Evolutionary conservation across 1,140 invertebrate genomes (phyloP), one percentile per base, ranked within the genome.

Genomic region (Agrilus planipennis): DNA sequence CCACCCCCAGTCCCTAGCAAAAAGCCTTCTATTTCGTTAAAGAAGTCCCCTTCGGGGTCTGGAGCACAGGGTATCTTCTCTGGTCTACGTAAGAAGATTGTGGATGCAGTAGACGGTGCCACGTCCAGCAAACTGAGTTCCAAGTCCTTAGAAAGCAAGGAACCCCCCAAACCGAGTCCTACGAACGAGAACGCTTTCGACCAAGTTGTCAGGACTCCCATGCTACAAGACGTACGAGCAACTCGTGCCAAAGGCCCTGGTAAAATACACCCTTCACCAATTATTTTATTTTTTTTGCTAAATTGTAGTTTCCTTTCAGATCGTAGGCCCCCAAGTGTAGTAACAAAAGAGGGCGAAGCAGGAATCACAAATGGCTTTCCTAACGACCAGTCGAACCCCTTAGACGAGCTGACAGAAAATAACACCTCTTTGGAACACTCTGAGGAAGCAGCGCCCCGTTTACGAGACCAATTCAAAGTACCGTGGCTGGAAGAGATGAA

Each of bases 401-500:
- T 56, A 55, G 55, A 53, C 42, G 44, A 28, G 19, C 11, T 38
- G 3, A 16, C 23, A 15, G 36, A 38, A 28, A 25, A 23, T 40
- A 35, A 44, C 12, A 36, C 28, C 5, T 11, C 6, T 18, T 10
- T 21, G 9, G 36, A 38, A 7, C 36, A 27, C 4, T 10, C 10
- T 18, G 21, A 36, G 23, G 61, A 68, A 48, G 59, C 54, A 14
- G 71, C 70, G 47, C 69, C 68, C 3, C 69, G 68, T 49, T 52
- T 68, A 21, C 55, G 66, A 1, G 75, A 76, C 49, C 76, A 74
- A 49, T 70, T 75, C 45, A 70, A 68, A 49, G 75, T 72, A 31
- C 77, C 77, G 0, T 79, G 77, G 77, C 69, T 79, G 65, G 75
- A 70, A 43, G 77, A 79, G 51, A 63, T 79, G 44, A 78, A 78